phyloP scores from a whole-genome alignment of 2,113 vertebrate species.

The Ramphastos sulfuratus region DNA sequence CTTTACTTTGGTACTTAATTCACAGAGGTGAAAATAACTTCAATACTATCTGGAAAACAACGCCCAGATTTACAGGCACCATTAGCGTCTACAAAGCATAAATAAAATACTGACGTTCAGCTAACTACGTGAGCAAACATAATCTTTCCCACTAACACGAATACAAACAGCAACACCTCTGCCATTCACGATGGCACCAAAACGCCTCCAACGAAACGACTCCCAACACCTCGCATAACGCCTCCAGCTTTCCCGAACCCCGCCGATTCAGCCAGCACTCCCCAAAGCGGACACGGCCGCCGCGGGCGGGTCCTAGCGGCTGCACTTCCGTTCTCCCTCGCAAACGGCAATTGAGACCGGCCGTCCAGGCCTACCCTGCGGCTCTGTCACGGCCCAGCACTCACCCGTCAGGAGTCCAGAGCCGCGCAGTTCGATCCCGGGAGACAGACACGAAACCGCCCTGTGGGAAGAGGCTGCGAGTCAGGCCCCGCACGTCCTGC shows the following conservation, averaged over 20 bases:
- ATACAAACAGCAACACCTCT: accelerated
- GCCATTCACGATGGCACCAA: accelerated
- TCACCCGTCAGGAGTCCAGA: constrained; percentile 91
- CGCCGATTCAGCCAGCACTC: accelerated
- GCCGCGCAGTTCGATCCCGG: constrained; percentile 90
- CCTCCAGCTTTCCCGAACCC: neutral
- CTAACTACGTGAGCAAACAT: accelerated
- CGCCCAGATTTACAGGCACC: accelerated
- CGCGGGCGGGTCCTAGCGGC: neutral
- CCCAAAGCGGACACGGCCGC: accelerated
- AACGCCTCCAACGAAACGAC: neutral
- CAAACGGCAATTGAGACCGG: accelerated
- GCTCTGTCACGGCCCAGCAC: neutral
- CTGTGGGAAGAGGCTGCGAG: constrained; percentile 76
- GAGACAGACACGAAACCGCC: constrained; percentile 94
- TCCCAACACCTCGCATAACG: neutral
- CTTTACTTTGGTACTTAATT: neutral
- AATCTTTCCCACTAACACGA: neutral
- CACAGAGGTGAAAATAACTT: neutral
- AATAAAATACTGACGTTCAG: accelerated
- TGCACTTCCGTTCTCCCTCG: neutral
- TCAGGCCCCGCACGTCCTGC: constrained; percentile 91
- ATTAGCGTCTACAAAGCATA: accelerated
- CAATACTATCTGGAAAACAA: accelerated
- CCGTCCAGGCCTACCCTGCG: neutral